phyloP scores from a whole-genome alignment of 2,797 vertebrate genomes.

The Lerista edwardsae region DNA sequence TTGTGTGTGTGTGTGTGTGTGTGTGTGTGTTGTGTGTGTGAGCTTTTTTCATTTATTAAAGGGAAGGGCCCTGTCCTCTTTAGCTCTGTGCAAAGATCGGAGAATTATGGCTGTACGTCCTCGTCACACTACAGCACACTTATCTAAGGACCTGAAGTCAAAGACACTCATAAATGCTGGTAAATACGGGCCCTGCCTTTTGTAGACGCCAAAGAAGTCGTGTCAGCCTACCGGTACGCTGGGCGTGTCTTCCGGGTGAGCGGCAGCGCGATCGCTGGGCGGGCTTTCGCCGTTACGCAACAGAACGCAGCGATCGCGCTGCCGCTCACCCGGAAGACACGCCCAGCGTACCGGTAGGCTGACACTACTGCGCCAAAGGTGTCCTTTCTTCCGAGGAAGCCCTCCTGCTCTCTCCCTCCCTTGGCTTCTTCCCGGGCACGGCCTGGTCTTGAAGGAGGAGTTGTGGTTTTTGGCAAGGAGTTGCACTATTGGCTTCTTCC shows the following conservation, averaged over 20 bases:
- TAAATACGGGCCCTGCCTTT: fast-evolving
- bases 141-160: neutral
- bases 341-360: too few species aligned
- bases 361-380: too few species aligned
- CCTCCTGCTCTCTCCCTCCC: neutral
- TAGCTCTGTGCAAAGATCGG: slow-evolving; percentile 15
- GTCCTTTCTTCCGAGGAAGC: neutral
- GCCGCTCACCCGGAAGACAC: too few species aligned
- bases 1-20: slow-evolving; percentile 25
- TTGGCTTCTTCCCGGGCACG: neutral
- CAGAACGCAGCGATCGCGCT: too few species aligned
- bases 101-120: slow-evolving; percentile 8
- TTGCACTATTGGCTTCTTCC: slow-evolving; percentile 2
- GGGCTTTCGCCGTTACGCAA: too few species aligned
- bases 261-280: too few species aligned
- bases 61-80: slow-evolving; percentile 23
- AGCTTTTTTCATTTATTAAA: slow-evolving; percentile 29
- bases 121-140: neutral
- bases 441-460: neutral
- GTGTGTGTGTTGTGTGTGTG: neutral
- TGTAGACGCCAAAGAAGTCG: too few species aligned
- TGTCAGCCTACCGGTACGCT: too few species aligned
- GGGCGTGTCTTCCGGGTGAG: too few species aligned
- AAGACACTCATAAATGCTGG: slow-evolving; percentile 7
- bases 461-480: neutral